These are phyloP conservation scores for Linurgus olivaceus DNA, from an alignment of 2,797 vertebrate genomes.

Conservation along the genomic window DNA sequence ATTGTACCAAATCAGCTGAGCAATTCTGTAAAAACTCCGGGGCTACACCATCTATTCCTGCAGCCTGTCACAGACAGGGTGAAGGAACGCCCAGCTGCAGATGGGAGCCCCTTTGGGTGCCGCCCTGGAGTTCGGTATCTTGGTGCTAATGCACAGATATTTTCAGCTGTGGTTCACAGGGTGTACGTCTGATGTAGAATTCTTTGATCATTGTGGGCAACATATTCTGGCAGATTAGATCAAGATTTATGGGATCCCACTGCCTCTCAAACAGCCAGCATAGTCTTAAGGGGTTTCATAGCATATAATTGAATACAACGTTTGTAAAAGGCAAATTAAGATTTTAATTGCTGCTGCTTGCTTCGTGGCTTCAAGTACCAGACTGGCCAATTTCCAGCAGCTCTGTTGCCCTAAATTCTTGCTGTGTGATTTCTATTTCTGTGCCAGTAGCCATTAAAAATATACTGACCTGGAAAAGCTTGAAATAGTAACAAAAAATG, in stretches of 20 bases:
- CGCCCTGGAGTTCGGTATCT: neutral
- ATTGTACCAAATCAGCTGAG: neutral
- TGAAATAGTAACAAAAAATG: conserved; percentile 96
- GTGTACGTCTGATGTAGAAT: neutral
- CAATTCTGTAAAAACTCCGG: neutral
- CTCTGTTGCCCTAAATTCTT: neutral
- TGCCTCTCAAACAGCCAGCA: neutral
- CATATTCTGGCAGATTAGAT: conserved; percentile 11
- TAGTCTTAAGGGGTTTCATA: neutral
- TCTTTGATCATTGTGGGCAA: conserved; percentile 33
- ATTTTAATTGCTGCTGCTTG: neutral
- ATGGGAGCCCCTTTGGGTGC: neutral
- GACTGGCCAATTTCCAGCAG: neutral
- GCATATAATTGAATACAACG: neutral
- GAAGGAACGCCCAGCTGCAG: neutral
- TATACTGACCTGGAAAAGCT: conserved; percentile 90
- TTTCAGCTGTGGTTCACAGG: conserved; percentile 60
- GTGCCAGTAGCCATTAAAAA: neutral
- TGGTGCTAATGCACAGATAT: conserved; percentile 59
- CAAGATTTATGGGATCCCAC: neutral
- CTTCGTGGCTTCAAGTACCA: neutral
- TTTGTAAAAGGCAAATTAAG: neutral
- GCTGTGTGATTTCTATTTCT: neutral
- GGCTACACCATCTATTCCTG: neutral
- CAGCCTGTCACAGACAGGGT: neutral